phyloP scores from a whole-genome alignment of 1,140 invertebrate genomes.

The Brachionus angularis region DNA sequence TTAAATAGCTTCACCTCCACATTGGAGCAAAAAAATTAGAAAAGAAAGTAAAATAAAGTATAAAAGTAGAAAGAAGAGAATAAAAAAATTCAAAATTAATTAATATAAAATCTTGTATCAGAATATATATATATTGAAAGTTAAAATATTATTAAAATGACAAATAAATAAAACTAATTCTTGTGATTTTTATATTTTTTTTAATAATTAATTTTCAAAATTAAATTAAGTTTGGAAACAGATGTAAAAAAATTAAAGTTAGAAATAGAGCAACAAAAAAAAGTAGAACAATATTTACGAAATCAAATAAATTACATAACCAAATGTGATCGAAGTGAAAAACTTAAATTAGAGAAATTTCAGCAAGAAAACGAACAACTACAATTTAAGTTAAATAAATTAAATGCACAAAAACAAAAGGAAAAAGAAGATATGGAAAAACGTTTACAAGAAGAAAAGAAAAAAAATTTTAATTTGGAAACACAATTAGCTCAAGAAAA shows the following conservation, averaged over 20 bases:
- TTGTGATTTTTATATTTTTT: too few species aligned
- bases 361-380: conserved; percentile 76
- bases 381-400: conserved; percentile 64
- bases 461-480: conserved; percentile 69
- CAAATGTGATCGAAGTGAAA: conserved; percentile 68
- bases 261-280: conserved; percentile 68
- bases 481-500: conserved; percentile 71
- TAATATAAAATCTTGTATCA: too few species aligned
- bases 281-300: conserved; percentile 73
- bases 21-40: too few species aligned
- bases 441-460: conserved; percentile 75
- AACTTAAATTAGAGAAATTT: conserved; percentile 70
- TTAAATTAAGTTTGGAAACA: conserved; percentile 58
- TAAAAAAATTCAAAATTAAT: neutral
- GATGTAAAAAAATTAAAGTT: conserved; percentile 75
- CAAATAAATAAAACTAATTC: too few species aligned
- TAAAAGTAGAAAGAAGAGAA: too few species aligned
- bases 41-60: too few species aligned
- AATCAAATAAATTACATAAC: conserved; percentile 69
- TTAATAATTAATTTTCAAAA: conserved; percentile 38
- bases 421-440: conserved; percentile 63
- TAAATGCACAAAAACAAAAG: conserved; percentile 7
- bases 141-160: too few species aligned
- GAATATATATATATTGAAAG: too few species aligned
- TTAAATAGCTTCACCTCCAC: too few species aligned